Evolutionary conservation across 2,113 vertebrate species (phyloP).

Genomic region (Mormyrus lacerda): DNA sequence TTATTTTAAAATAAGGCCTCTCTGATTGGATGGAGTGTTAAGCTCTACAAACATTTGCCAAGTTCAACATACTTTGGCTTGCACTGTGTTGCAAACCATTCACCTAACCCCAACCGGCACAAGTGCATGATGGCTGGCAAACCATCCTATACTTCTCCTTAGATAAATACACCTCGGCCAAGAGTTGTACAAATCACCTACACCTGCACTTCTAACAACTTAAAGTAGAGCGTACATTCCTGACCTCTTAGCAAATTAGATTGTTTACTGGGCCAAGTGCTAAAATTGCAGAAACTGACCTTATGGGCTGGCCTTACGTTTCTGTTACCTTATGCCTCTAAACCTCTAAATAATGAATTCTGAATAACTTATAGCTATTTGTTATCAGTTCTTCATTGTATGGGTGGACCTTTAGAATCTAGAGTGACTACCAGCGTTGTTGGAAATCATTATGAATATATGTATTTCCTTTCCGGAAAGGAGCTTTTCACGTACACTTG

Average conservation of each 20-base stretch:
- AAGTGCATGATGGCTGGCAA: neutral
- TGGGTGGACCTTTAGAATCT: neutral
- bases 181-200: neutral
- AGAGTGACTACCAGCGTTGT: neutral
- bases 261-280: neutral
- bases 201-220: neutral
- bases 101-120: neutral
- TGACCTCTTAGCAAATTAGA: neutral
- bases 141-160: neutral
- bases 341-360: neutral
- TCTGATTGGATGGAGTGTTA: neutral
- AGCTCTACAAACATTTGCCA: neutral
- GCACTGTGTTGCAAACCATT: neutral
- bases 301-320: neutral
- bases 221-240: neutral
- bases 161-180: conserved; percentile 4
- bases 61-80: neutral
- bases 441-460: neutral
- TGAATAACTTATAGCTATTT: neutral
- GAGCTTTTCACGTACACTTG: neutral
- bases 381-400: neutral
- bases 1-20: neutral
- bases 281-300: neutral
- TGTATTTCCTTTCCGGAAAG: neutral
- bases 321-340: neutral